Conservation (phyloP, 1,140 invertebrate species). For the Phenacoccus solenopsis region DNA sequence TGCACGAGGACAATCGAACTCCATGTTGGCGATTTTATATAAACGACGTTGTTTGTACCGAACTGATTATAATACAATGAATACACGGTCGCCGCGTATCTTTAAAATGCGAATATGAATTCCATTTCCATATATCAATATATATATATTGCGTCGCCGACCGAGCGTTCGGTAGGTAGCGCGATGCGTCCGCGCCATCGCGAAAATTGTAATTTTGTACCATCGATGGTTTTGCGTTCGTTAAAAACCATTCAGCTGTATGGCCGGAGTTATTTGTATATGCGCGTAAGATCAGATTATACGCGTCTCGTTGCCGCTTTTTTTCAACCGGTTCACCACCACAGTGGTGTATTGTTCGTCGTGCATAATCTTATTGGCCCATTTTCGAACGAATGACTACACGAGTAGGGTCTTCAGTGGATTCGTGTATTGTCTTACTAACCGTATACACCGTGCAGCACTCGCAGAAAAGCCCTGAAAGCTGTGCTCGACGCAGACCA, state of each 20-base stretch:
- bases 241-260: neutral
- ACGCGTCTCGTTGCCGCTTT: neutral
- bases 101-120: neutral
- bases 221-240: neutral
- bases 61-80: constrained; percentile 3
- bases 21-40: neutral
- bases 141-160: too few relatives aligned
- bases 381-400: neutral
- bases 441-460: too few relatives aligned
- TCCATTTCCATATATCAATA: neutral
- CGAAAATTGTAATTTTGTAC: too few relatives aligned
- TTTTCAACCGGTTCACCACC: neutral
- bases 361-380: neutral
- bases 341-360: neutral
- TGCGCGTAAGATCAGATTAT: neutral
- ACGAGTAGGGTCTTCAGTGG: neutral
- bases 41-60: neutral
- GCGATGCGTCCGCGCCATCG: too few relatives aligned
- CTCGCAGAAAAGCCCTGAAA: too few relatives aligned
- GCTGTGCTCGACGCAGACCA: neutral
- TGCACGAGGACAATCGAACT: neutral
- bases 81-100: neutral
- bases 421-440: too few relatives aligned
- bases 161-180: too few relatives aligned
- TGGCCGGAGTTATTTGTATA: neutral